Evolutionary conservation across 2,888 invertebrate genomes (phyloP), one percentile per base, ranked within the genome.

Genomic region (Stratiomys singularior): DNA sequence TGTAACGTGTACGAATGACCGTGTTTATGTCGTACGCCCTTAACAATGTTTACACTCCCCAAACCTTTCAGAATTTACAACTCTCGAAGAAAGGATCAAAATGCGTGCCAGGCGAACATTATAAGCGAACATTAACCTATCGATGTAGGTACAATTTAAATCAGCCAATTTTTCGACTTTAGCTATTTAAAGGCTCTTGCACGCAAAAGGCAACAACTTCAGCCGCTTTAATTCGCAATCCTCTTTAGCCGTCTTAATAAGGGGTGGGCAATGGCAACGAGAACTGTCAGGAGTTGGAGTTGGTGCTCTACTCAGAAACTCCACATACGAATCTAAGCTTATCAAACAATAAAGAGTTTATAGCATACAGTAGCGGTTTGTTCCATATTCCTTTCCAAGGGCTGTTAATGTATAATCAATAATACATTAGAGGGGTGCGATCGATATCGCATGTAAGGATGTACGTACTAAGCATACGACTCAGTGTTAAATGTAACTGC

Each of bases 321-420:
- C n/a, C 64, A 30, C 64, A 15, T 64, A 64, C 28, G 64, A 64
- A 18, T 11, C 27, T 21, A 18, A 64, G 64, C 28, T 30, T 30
- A 64, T 64, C 64, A 64, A 30, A 30, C 30, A 64, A 11, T 7
- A 30, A 64, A 28, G 13, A 28, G 27, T 64, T 64, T 64, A 15
- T 9, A n/a, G 30, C 64, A 64, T 18, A 64, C 13, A 27, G 11
- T 9, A 18, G 23, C 15, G 23, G 64, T 23, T 64, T 27, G 37
- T 71, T 28, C 1, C 71, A 67, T 37, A 67, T 67, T 37, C 44
- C 67, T 67, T 67, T 67, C 21, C 25, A 47, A 52, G 46, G 13
- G 71, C 52, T 71, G 71, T 71, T 71, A 71, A 71, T 71, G 52
- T 5, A 52, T 71, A 71, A 71, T 71, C 71, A 71, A 71, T 71